Base-by-base conservation (phyloP, 2,888 invertebrate genomes). In the Hipparchia sbordonii region DNA sequence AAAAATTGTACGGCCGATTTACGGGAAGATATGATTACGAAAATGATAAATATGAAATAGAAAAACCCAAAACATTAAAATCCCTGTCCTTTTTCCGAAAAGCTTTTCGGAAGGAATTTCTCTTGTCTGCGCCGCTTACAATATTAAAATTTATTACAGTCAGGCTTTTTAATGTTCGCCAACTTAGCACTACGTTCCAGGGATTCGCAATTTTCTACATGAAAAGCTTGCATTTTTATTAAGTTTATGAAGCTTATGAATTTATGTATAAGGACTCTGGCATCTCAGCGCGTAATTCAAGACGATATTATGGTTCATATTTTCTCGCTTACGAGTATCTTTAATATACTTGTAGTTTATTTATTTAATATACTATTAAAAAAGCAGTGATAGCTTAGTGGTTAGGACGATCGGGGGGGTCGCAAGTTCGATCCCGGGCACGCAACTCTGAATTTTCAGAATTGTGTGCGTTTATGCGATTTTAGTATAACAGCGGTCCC, bases 171-270 rank as follows among this genome's bases (percentile, higher is more conserved):
- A 62, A 33, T 39, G 12, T 60, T 33, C 57, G n/a, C n/a, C n/a
- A 51, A 12, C 13, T 57, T 23, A 13, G 56, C 13, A 7, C n/a
- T 13, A 57, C n/a, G 56, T 56, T n/a, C 12, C n/a, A 12, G 3
- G 13, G 56, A 10, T 33, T 39, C 33, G 6, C 33, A 60, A 39
- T 60, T 60, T 57, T 60, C 39, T 60, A 9, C 6, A 10, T 39
- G 59, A 60, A 60, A 39, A 60, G 59, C 59, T 39, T 60, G 13
- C n/a, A 54, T 54, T 54, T 54, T 54, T 8, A 54, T 54, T 4
- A 54, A 54, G 13, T 13, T 57, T 52, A 52, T 52, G 52, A 12
- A 52, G 52, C 12, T 60, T 39, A 60, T 60, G 59, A 60, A 60
- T 57, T 57, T 57, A 60, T 60, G 39, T 33, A 60, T 23, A 39